These are phyloP conservation scores for Patella ulyssiponensis DNA, from an alignment of 2,888 invertebrate species.

Conservation along the genomic window DNA sequence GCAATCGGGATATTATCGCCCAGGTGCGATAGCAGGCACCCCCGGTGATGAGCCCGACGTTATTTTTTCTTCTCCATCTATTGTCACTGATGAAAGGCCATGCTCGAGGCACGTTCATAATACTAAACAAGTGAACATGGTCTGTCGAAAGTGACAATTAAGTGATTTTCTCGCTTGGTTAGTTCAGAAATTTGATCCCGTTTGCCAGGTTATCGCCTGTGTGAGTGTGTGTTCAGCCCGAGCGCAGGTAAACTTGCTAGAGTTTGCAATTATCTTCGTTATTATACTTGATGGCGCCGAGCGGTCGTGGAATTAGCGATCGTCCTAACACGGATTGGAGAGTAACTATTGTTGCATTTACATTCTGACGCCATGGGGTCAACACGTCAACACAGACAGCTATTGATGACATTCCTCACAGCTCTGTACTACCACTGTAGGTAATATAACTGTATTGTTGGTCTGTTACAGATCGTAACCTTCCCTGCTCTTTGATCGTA, in stretches of 20 bases:
- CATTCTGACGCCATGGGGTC: neutral
- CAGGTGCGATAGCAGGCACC: neutral
- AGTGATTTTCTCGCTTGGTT: constrained; percentile 4
- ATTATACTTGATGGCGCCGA: constrained; percentile 2
- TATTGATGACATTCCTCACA: neutral
- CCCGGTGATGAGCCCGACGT: neutral
- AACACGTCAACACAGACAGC: neutral
- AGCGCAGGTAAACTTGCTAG: neutral
- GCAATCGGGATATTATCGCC: neutral
- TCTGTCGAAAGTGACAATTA: constrained; percentile 8
- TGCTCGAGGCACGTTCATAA: neutral
- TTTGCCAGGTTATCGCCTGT: constrained; percentile 2
- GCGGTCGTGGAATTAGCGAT: constrained; percentile 9
- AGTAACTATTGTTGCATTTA: neutral
- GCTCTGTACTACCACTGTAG: no score
- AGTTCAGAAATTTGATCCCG: constrained; percentile 7
- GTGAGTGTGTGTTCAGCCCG: constrained; percentile 1
- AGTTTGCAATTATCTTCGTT: neutral
- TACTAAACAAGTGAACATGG: constrained; percentile 7
- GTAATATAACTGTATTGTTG: no score
- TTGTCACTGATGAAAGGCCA: neutral
- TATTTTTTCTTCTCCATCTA: neutral
- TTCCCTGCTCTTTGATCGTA: no score
- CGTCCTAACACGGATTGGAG: constrained; percentile 2
- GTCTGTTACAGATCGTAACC: no score